Conservation (phyloP, 2,797 vertebrate genomes). For the Luscinia megarhynchos region DNA sequence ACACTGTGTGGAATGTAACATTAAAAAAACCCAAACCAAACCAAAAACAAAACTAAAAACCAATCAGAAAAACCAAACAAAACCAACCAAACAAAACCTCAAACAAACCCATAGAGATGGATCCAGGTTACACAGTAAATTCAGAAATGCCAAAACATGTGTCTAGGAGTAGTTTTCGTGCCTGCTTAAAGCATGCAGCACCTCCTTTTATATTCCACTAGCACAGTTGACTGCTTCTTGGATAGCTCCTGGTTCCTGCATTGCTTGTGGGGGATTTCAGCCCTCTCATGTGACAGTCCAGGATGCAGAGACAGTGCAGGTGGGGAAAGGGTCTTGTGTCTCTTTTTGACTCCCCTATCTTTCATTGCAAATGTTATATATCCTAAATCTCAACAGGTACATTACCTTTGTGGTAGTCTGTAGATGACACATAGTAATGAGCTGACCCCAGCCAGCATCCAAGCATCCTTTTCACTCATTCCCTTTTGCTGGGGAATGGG, state of each 20-base stretch:
- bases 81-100: background rate
- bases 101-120: background rate
- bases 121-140: background rate
- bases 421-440: too few relatives aligned
- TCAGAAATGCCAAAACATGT: fast-evolving
- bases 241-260: background rate
- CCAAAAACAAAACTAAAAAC: too few relatives aligned
- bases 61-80: background rate
- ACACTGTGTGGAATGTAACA: background rate
- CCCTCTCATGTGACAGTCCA: fast-evolving
- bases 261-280: too few relatives aligned
- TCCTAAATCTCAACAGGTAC: background rate
- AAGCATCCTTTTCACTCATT: background rate
- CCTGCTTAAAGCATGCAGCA: background rate
- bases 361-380: background rate
- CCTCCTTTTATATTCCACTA: background rate
- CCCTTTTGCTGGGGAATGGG: background rate
- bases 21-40: too few relatives aligned
- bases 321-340: background rate
- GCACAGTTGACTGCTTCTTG: background rate
- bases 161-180: background rate
- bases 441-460: background rate
- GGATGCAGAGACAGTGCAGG: background rate
- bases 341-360: background rate
- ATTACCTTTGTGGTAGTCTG: background rate